Evolutionary conservation across 2,797 vertebrate species (phyloP), one percentile per base, ranked within the genome.

Genomic region (Neomorphus geoffroyi): DNA sequence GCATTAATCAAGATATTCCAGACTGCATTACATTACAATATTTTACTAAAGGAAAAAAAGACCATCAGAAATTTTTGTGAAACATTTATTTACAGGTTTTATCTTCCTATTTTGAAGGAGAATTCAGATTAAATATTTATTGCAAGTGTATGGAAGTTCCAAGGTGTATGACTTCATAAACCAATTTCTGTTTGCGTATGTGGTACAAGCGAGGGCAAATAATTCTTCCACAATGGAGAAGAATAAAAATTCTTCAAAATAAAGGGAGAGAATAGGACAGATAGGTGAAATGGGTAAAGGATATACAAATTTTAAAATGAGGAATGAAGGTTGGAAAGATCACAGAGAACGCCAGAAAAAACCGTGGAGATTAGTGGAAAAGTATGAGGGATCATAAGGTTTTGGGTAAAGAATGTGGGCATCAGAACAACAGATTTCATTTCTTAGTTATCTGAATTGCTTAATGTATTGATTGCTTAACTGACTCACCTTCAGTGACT

Each of bases 1-100:
- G 97, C 93, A 82, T 97, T 95, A 61, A 88, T 84, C 96, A 96
- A 97, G 93, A 46, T 3, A 96, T 95, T 26, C 33, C 33, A 57
- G 51, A 24, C 35, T 66, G 41, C 69, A 13, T 30, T 75, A 3
- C 5, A 8, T 10, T 39, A 3, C 11, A 10, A 48, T 41, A 10
- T 46, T 65, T 88, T 74, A 51, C 37, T 32, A 35, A 72, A 45
- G n/a, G 15, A 66, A 69, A 67, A 32, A n/a, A 74, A 56, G 77
- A 48, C 67, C 66, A 60, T 86, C 69, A 30, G 50, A 73, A 79
- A 16, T 16, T 14, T 48, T 30, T 18, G 71, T 13, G 48, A 46
- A 86, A 58, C 61, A 53, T 64, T 91, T 71, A 9, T 90, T 74
- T 73, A 30, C 56, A 58, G 17, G 13, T 33, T 43, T 73, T 75